Evolutionary conservation across 2,888 invertebrate genomes (phyloP).

Genomic region (Boloria euphrosyne): DNA sequence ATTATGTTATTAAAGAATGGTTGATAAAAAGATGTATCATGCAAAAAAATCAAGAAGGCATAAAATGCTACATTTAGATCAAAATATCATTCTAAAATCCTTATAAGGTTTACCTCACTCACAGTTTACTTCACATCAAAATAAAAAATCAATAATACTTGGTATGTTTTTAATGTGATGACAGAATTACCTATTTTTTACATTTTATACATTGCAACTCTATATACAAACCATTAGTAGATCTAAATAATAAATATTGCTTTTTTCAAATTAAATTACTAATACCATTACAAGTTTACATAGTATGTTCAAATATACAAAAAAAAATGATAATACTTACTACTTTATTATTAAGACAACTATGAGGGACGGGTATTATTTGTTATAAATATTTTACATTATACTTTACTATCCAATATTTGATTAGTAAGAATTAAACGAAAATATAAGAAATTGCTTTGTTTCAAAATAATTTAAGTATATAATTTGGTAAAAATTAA

Average conservation of each 20-base stretch:
- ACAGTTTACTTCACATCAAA: not conserved
- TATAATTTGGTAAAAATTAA: slow-evolving; percentile 26
- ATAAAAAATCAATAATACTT: slow-evolving; percentile 19
- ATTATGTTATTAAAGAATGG: too few species aligned
- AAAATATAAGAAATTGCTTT: not conserved
- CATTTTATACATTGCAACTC: slow-evolving; percentile 42
- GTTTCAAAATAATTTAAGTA: slow-evolving; percentile 27
- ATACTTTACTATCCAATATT: slow-evolving; percentile 11
- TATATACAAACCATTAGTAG: slow-evolving; percentile 39
- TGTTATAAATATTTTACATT: slow-evolving; percentile 20
- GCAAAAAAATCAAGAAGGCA: not conserved
- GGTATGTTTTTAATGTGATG: slow-evolving; percentile 38
- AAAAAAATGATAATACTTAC: slow-evolving; percentile 4
- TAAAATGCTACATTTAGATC: too few species aligned
- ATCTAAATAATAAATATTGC: slow-evolving; percentile 42
- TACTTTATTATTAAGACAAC: slow-evolving; percentile 11
- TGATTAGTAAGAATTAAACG: slow-evolving; percentile 11
- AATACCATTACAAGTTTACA: slow-evolving; percentile 24
- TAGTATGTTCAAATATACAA: slow-evolving; percentile 23
- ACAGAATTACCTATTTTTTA: slow-evolving; percentile 37
- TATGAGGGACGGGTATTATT: slow-evolving; percentile 34
- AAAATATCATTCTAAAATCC: not conserved
- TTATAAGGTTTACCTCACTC: too few species aligned
- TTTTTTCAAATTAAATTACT: slow-evolving; percentile 36
- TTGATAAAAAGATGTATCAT: not conserved